Base-by-base conservation (phyloP, 2,113 vertebrate genomes). In the Notothenia coriiceps region DNA sequence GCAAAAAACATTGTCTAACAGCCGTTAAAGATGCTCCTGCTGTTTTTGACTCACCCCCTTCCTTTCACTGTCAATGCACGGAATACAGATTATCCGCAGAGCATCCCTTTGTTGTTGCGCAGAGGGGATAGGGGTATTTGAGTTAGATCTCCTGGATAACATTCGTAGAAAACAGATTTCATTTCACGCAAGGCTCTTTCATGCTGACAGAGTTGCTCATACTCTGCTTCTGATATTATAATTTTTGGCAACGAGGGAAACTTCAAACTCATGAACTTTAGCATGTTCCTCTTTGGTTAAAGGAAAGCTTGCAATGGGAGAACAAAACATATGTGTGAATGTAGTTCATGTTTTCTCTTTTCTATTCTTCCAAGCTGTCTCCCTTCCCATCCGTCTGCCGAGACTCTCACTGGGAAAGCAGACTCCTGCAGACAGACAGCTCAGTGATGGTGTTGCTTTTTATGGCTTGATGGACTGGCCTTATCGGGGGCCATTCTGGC, bases 101-200 rank as follows among this genome's bases (percentile, higher is more conserved):
- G 73, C 88, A 72, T 79, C 85, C 76, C 87, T 95, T 95, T 94
- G 94, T 94, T 94, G 91, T 88, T 85, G 77, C 81, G 82, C 56
- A 68, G 77, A 72, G 87, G 88, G 69, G 70, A 95, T 95, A 82
- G 13, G 92, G 95, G 95, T 95, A 95, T 94, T 95, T 95, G 87
- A 91, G 82, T 93, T 79, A 94, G 92, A 94, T 94, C 81, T 77
- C 65, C 74, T 76, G 77, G 94, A 95, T 95, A 94, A 90, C 86
- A 84, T 89, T 90, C 12, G 63, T 40, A 91, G 87, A 71, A 75
- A 82, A 86, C 68, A 92, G 84, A 91, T 91, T 91, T 88, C 76
- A 74, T 88, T 93, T 91, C 90, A 90, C 66, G 79, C 87, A 49
- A 82, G 56, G 67, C 62, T 84, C 77, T 87, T 87, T 92, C 85